Base-by-base conservation (phyloP, 2,888 invertebrate genomes). In the Selenia dentaria region DNA sequence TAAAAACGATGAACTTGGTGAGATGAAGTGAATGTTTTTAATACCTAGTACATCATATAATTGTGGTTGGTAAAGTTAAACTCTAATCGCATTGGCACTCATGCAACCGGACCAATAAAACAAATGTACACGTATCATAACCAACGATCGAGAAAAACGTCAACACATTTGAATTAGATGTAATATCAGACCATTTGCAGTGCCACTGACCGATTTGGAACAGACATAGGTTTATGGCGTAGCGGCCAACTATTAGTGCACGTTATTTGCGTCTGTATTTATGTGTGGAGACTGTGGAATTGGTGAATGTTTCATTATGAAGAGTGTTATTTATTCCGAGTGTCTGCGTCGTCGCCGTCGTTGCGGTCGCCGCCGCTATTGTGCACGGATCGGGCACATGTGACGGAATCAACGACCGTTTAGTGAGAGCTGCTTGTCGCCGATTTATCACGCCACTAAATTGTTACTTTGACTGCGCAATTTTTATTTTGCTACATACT, bases 381-480 rank as follows among this genome's bases (percentile, higher is more conserved):
- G 63, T 67, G 57, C 51, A 26, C 44, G 51, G 44, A 60, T 57
- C 51, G 51, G 54, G 56, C 59, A 56, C 55, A 62, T 62, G 60
- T 64, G 67, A 66, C 60, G 56, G 64, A 74, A 64, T 64, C 65
- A 68, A 64, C 67, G 57, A 65, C 64, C 67, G 65, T 68, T 65
- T 63, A 67, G 68, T 63, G 66, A 69, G 72, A 72, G 66, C 62
- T 60, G 51, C 41, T 42, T 33, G 41, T 33, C 24, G 24, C 31
- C 57, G 51, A 67, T 71, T 68, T 70, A 72, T 70, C 59, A 59
- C 62, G 53, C 56, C 52, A 60, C 52, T 67, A 62, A 71, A 70
- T 64, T 68, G 58, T 67, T 61, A 59, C 62, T 68, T 70, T 65
- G 61, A 62, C 67, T 66, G 61, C 63, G 70, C 70, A 73, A 68